Base-by-base conservation (phyloP, 37 sponge, comb jelly and placozoan genomes). In the Beroe forskalii region DNA sequence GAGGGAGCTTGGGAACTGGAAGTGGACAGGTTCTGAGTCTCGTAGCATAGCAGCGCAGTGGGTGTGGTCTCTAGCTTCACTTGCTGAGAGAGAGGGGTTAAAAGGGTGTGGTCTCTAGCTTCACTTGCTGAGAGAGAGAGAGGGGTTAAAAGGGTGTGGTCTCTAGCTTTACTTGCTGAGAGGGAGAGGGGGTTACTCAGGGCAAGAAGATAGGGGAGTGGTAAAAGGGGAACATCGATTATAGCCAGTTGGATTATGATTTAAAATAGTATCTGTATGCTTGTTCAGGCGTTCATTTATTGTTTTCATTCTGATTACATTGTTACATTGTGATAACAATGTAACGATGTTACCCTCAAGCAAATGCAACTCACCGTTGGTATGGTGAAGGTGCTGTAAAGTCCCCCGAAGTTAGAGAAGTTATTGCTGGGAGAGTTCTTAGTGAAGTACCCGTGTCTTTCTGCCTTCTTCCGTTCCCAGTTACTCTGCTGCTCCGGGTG, bases 391-490 rank as follows among this genome's bases (percentile, higher is more conserved):
- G 66, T 63, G 66, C 66, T 63, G 66, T 63, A 63, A 20, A 63
- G 66, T 4, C 25, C 25, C 4, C 66, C 25, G n/a, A 63, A 63
- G 66, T 33, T 72, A 39, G 75, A 37, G 23, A 37, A 37, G 39
- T 3, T 37, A 3, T 23, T 19, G 9, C 32, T 35, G 39, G 39
- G 32, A 22, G 9, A 36, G 75, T 33, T 33, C 40, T 72, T 72
- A 39, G 75, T 38, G 9, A 37, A 37, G 40, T 38, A 33, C 35
- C 75, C 75, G 75, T 72, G 75, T 37, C 75, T 23, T 20, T 72
- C 75, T 37, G 75, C 75, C 30, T 72, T 72, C 75, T 72, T 72
- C 1, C 75, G 4, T 20, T 72, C 75, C 75, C 75, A 72, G 35
- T 72, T 37, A 37, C 37, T 33, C 75, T 72, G 75, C 40, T 72